phyloP scores from a whole-genome alignment of 2,888 invertebrate genomes.

The Drosophila melanosoma region DNA sequence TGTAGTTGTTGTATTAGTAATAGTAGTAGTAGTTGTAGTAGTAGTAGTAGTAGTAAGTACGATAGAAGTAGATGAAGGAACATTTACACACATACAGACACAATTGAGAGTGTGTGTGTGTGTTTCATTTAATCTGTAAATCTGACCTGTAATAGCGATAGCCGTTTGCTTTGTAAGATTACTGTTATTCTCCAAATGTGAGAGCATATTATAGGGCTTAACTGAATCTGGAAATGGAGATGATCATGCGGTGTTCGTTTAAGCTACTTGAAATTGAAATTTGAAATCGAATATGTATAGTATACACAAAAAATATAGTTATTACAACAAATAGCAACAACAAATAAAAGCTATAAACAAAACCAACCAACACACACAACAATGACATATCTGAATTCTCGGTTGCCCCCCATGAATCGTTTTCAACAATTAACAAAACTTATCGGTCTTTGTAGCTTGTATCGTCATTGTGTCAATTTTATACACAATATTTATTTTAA shows the following conservation, averaged over 20 bases:
- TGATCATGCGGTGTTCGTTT: conserved; percentile 71
- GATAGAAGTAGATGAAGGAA: conserved; percentile 57
- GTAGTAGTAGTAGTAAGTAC: conserved; percentile 31
- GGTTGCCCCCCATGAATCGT: neutral
- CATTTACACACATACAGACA: conserved; percentile 57
- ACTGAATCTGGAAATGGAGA: conserved; percentile 84
- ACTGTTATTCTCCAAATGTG: conserved; percentile 85
- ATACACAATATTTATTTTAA: neutral
- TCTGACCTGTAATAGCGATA: conserved; percentile 84
- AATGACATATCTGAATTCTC: conserved; percentile 2
- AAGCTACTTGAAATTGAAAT: conserved; percentile 39
- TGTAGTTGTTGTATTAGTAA: conserved; percentile 1
- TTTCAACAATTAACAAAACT: neutral
- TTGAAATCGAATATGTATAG: conserved; percentile 18
- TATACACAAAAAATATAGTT: conserved; percentile 33
- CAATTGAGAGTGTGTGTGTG: conserved; percentile 25
- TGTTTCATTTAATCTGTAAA: conserved; percentile 51
- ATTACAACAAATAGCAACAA: conserved; percentile 36
- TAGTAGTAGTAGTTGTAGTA: conserved; percentile 8
- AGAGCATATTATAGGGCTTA: conserved; percentile 85
- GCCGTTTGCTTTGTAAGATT: conserved; percentile 84
- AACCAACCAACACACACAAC: conserved; percentile 7
- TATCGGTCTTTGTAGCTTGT: neutral
- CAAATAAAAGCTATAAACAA: conserved; percentile 9
- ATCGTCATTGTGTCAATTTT: neutral